Evolutionary conservation across 2,888 invertebrate genomes (phyloP), one percentile per base, ranked within the genome.

Genomic region (Pseudococcus viburni): DNA sequence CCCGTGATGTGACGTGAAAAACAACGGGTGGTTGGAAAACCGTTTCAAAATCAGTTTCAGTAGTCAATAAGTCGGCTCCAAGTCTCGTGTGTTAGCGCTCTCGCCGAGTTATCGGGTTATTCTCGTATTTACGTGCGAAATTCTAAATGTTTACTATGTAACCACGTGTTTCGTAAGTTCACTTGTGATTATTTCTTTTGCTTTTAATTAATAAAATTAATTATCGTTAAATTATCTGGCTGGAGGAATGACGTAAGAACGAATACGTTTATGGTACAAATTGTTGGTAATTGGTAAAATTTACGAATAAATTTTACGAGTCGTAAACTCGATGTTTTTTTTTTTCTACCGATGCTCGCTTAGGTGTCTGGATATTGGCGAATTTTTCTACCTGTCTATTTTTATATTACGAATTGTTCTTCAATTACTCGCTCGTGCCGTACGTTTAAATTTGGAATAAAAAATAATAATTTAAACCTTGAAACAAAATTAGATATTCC

Each of bases 1-100:
- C 85, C 85, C 85, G 11, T 39, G 85, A 55, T 85, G 39, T 59
- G 26, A 85, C 59, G 59, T 59, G 85, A 59, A 85, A 84, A 85
- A 85, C 85, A 59, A 33, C 85, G 85, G 85, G 85, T 85, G 85
- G 85, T 85, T 39, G 85, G 85, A 59, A 85, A 85, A 85, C 26
- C 26, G 85, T 59, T 46, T 64, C 59, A 64, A 85, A 85, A 85
- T 85, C 85, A 64, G 85, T 85, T 85, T 59, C 85, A 85, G 59
- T 85, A 42, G 85, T 85, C 51, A 39, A 59, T 59, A 59, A 59
- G 33, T 59, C 59, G 85, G 55, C 85, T 85, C 33, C 59, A 19
- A 33, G 55, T 85, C 59, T 59, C 26, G 85, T 64, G 59, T 85
- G 59, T n/a, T 85, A 22, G 59, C 85, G 64, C 51, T 85, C 85